Conservation (phyloP, 92 coral and sea anemone genomes). For the Parazoanthus darwini region DNA sequence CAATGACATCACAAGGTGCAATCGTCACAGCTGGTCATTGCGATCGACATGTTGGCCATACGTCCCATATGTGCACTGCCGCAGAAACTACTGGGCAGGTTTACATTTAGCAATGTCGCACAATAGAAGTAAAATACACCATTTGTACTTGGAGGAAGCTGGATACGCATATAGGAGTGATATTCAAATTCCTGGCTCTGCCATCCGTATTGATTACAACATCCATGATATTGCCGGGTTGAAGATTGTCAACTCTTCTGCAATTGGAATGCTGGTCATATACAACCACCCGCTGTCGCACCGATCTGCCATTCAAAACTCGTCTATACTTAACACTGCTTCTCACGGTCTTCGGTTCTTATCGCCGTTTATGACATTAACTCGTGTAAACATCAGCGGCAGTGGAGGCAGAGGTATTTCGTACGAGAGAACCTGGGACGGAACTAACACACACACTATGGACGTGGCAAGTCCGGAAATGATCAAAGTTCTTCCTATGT, state of each 20-base stretch:
- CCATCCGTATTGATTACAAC: conserved; percentile 36
- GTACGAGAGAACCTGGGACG: conserved; percentile 40
- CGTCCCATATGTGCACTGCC: conserved; percentile 6
- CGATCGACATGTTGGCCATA: conserved; percentile 32
- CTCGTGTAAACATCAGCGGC: conserved; percentile 47
- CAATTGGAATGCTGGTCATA: conserved; percentile 50
- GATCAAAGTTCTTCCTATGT: conserved; percentile 26
- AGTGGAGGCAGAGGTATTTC: conserved; percentile 49
- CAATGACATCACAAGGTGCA: conserved; percentile 58
- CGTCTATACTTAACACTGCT: conserved; percentile 47
- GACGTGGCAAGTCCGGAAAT: conserved; percentile 51
- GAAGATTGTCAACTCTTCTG: conserved; percentile 43
- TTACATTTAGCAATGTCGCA: conserved; percentile 57
- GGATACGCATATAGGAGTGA: conserved; percentile 62
- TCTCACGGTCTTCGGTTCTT: conserved; percentile 46
- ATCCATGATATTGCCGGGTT: conserved; percentile 50
- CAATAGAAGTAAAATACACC: conserved; percentile 44
- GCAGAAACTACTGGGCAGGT: conserved; percentile 41
- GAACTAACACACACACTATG: conserved; percentile 10
- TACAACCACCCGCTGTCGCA: conserved; percentile 40
- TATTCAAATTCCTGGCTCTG: conserved; percentile 44
- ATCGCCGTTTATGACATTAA: conserved; percentile 50
- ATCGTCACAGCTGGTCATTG: conserved; percentile 44
- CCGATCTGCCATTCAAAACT: conserved; percentile 46
- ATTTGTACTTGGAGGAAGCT: conserved; percentile 57